A percentile compares a stretch with the other conserved stretches of the same genome.
These are phyloP conservation scores for Papilio elwesi DNA, from an alignment of 2,888 invertebrate genomes.

Conservation along the genomic window DNA sequence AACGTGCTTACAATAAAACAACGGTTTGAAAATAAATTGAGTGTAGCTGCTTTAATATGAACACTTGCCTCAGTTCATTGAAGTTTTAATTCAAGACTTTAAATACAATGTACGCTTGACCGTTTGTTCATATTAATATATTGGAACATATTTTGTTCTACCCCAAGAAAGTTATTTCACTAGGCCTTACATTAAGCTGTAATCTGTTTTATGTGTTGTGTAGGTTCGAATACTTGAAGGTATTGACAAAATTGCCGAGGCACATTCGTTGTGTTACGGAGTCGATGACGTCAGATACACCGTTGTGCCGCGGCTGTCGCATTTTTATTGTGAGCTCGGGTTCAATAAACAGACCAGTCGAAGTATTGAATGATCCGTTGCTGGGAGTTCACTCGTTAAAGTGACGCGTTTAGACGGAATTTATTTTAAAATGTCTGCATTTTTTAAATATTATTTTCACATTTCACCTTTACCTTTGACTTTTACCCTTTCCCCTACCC, in stretches of 20 bases:
- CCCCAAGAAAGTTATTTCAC: no score
- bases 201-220: not conserved
- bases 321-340: conserved; percentile 26
- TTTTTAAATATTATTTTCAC: no score
- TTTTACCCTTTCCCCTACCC: no score
- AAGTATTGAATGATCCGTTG: conserved; percentile 11
- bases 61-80: no score
- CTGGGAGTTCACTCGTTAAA: not conserved
- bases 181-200: not conserved
- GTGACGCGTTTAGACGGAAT: not conserved
- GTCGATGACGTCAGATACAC: conserved; percentile 35
- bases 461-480: no score
- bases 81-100: no score
- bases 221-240: not conserved
- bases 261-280: not conserved
- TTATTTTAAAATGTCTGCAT: not conserved
- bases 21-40: no score
- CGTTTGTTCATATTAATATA: no score
- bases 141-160: no score
- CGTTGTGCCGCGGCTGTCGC: conserved; percentile 17
- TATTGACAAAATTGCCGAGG: not conserved
- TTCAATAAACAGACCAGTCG: conserved; percentile 32
- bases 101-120: no score
- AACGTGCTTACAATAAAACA: no score
- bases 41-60: no score